Evolutionary conservation across 2,888 invertebrate species (phyloP).

Genomic region (Tridacna crocea): DNA sequence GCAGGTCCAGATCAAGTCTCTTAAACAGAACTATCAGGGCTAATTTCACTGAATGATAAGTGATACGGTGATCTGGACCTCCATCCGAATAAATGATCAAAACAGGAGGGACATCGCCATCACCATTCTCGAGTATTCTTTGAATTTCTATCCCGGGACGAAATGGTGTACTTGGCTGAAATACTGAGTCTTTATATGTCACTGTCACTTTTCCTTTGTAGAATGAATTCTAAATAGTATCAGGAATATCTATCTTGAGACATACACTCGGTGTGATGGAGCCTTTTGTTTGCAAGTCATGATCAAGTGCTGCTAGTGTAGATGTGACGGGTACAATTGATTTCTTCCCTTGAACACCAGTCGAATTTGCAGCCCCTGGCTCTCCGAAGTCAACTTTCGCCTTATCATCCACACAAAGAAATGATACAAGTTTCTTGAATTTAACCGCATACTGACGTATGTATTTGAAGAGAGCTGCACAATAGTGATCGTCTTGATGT

Average conservation of each 20-base stretch:
- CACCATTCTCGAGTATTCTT: conserved; percentile 3
- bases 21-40: conserved; percentile 24
- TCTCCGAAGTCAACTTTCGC: conserved; percentile 57
- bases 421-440: conserved; percentile 14
- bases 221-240: conserved; percentile 35
- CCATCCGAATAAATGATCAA: conserved; percentile 37
- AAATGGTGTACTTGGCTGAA: conserved; percentile 20
- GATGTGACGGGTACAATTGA: conserved; percentile 45
- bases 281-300: conserved; percentile 51
- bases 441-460: conserved; percentile 37
- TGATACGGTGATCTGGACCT: conserved; percentile 31
- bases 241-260: conserved; percentile 43
- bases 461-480: conserved; percentile 34
- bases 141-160: conserved; percentile 17
- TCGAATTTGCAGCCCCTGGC: conserved; percentile 36
- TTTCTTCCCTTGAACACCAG: conserved; percentile 62
- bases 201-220: conserved; percentile 46
- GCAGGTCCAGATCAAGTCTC: conserved; percentile 2
- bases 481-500: conserved; percentile 40
- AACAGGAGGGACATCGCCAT: background rate
- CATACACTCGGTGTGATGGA: conserved; percentile 54
- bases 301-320: conserved; percentile 37
- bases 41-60: conserved; percentile 22
- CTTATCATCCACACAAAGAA: conserved; percentile 58
- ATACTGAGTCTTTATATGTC: conserved; percentile 45